These are phyloP conservation scores for Zaprionus africanus DNA, from an alignment of 1,140 invertebrate genomes.

Conservation along the genomic window DNA sequence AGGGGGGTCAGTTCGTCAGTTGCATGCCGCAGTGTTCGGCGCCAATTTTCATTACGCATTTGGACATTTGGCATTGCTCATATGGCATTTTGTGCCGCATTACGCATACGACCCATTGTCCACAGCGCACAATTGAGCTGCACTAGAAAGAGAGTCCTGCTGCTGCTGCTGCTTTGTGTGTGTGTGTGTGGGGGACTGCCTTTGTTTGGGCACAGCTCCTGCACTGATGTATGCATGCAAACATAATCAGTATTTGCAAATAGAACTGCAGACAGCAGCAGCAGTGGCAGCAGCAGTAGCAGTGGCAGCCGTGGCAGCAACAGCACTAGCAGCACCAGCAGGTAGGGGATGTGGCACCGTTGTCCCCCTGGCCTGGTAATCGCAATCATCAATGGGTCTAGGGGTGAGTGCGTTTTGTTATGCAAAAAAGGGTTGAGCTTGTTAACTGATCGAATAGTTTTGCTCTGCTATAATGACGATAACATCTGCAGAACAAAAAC, in stretches of 20 bases:
- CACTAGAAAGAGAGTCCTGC: not conserved
- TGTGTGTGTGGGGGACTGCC: conserved; percentile 6
- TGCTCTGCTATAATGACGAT: conserved; percentile 18
- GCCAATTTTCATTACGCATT: conserved; percentile 80
- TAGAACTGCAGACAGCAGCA: conserved; percentile 61
- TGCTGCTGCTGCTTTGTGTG: not conserved
- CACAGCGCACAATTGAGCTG: conserved; percentile 68
- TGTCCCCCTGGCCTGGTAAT: conserved; percentile 27
- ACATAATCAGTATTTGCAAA: conserved; percentile 83
- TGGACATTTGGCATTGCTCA: conserved; percentile 65
- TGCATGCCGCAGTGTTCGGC: conserved; percentile 49
- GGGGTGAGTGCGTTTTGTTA: conserved; percentile 21
- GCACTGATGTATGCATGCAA: conserved; percentile 76
- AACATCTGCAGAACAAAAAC: conserved; percentile 29
- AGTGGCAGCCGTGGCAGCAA: not conserved
- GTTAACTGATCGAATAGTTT: conserved; percentile 31
- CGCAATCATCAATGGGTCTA: conserved; percentile 43
- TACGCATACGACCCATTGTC: conserved; percentile 75
- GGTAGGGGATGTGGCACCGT: not conserved
- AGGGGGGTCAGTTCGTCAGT: conserved; percentile 28
- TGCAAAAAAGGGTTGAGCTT: conserved; percentile 32
- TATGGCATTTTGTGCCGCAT: conserved; percentile 60
- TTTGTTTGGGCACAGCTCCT: conserved; percentile 68
- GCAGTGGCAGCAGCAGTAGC: not conserved
- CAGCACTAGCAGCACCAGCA: not conserved